Conservation (phyloP, 1,140 invertebrate genomes). For the Drosophila nasuta region DNA sequence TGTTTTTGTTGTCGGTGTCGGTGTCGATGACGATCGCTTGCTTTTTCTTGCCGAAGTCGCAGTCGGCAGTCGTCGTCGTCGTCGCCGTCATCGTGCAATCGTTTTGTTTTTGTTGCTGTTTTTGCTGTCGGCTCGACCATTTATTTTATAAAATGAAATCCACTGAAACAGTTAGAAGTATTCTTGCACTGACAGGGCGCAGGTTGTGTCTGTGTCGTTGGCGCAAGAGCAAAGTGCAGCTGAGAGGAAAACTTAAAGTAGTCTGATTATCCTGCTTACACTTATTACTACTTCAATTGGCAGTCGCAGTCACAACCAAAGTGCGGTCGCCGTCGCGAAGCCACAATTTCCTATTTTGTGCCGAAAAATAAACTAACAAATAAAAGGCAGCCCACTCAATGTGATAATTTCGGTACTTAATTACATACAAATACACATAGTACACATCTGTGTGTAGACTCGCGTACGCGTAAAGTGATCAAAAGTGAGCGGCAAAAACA, state of each 20-base stretch:
- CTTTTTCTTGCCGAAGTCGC: conserved; percentile 24
- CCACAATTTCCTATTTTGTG: conserved; percentile 7
- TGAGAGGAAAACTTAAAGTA: conserved; percentile 18
- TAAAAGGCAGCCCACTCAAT: conserved; percentile 5
- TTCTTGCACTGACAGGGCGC: conserved; percentile 75
- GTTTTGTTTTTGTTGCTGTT: conserved; percentile 5
- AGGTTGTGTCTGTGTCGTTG: conserved; percentile 67
- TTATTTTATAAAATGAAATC: conserved; percentile 74
- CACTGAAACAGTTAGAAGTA: conserved; percentile 76
- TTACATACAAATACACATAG: conserved; percentile 4
- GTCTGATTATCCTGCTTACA: conserved; percentile 3
- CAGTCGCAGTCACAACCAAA: neutral
- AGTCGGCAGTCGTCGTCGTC: conserved; percentile 8
- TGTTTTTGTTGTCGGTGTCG: conserved; percentile 14
- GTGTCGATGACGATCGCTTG: conserved; percentile 40
- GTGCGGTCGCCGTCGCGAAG: conserved; percentile 9
- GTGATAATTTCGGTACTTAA: conserved; percentile 34
- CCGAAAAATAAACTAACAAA: conserved; percentile 13
- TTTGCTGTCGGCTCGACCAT: conserved; percentile 24
- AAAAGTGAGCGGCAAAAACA: conserved; percentile 12
- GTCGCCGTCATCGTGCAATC: conserved; percentile 21
- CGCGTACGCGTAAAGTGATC: conserved; percentile 7
- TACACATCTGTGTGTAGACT: neutral
- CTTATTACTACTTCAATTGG: conserved; percentile 1
- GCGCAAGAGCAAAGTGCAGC: conserved; percentile 35